phyloP scores from a whole-genome alignment of 1,140 invertebrate species.

The Penaeus chinensis region DNA sequence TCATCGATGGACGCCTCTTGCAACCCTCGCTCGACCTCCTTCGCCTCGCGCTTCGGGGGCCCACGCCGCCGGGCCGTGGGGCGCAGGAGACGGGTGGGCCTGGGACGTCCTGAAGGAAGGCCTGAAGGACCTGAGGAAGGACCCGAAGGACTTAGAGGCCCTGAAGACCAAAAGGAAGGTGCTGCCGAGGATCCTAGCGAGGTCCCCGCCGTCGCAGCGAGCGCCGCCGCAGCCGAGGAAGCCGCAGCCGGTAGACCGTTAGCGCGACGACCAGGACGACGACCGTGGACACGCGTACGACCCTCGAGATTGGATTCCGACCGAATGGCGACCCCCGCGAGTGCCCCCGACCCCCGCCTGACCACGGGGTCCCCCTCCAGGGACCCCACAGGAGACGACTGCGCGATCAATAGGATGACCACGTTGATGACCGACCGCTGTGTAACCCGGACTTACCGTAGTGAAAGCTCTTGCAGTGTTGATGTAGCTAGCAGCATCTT shows the following conservation, averaged over 20 bases:
- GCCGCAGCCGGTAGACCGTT: no score
- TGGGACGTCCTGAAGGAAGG: no score
- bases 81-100: no score
- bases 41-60: no score
- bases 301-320: conserved; percentile 1
- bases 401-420: background rate
- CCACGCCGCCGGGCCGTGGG: no score
- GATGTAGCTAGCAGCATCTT: conserved; percentile 58
- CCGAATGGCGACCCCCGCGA: conserved; percentile 39
- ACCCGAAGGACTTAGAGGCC: no score
- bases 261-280: no score
- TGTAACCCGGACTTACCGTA: conserved; percentile 40
- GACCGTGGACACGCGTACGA: background rate
- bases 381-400: conserved; percentile 18
- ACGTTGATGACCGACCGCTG: conserved; percentile 39
- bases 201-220: no score
- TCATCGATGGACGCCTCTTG: background rate
- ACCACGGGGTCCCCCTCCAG: conserved; percentile 18
- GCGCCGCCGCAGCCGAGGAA: no score
- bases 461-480: conserved; percentile 43
- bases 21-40: background rate
- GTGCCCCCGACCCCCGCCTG: background rate
- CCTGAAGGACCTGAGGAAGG: no score
- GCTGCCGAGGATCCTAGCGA: no score
- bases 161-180: no score